Evolutionary conservation across 2,888 invertebrate genomes (phyloP), one percentile per base, ranked within the genome.

Genomic region (Sarcophaga rosellei): DNA sequence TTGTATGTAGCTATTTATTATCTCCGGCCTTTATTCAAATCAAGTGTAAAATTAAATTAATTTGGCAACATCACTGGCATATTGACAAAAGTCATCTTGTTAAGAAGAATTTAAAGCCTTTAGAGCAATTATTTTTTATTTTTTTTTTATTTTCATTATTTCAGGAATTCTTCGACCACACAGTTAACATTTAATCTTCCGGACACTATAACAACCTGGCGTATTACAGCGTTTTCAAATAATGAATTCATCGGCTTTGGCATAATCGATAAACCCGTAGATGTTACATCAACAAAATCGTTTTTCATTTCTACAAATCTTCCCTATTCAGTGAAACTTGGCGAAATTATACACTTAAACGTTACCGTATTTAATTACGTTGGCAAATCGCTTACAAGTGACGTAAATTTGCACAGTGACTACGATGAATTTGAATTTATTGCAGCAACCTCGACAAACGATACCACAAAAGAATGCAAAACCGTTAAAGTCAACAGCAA

Each of bases 311-410:
- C 95, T 1, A 92, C 97, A 81, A 96, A 96, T 90, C 92, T 97
- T 76, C 97, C 97, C 0, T 96, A 96, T 90, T 95, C 96, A 0
- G 95, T 97, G 0, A 95, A 96, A 88, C 94, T 96, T 45, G 96
- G 96, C 35, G 99, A 99, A 94, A 95, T 96, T 17, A 94, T 99
- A 66, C 96, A 97, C 0, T 95, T 98, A 75, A 96, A 98, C 61
- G 95, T 97, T n/a, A 96, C 97, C 4, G 95, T 98, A 17, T 97
- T 96, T 92, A 99, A 98, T 92, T 97, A 98, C 90, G 94, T 97
- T 92, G 95, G 95, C 44, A 95, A 95, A 77, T 96, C 97, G 89
- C 94, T 96, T 0, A 94, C 94, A 12, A 96, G 96, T 0, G 96
- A 97, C 89, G 95, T 98, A 1, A 96, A 96, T 0, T 94, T 98